phyloP scores from a whole-genome alignment of 1,140 invertebrate genomes.

The Drosophila sp. region DNA sequence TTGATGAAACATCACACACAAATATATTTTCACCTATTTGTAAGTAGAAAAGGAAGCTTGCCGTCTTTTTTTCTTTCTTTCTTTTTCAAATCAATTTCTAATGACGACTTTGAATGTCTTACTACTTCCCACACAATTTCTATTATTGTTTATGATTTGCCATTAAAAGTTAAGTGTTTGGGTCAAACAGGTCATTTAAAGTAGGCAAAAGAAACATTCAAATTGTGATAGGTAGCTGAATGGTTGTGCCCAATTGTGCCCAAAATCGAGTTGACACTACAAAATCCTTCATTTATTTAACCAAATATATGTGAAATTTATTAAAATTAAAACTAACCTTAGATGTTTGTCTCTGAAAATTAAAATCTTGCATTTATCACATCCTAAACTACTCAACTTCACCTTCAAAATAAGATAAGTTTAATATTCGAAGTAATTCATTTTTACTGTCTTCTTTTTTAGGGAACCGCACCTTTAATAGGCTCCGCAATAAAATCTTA shows the following conservation, averaged over 20 bases:
- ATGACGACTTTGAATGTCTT: slow-evolving; percentile 32
- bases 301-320: neutral
- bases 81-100: slow-evolving; percentile 43
- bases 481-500: neutral
- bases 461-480: slow-evolving; percentile 16
- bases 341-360: neutral
- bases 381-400: slow-evolving; percentile 29
- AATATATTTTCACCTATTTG: slow-evolving; percentile 71
- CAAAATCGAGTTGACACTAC: neutral
- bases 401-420: slow-evolving; percentile 47
- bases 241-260: neutral
- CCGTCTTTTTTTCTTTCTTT: neutral
- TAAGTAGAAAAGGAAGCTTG: slow-evolving; percentile 3
- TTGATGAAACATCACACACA: slow-evolving; percentile 44
- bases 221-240: neutral
- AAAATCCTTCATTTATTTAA: too few relatives aligned
- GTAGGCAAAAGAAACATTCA: neutral
- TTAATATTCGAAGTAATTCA: slow-evolving; percentile 36
- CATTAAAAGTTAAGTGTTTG: slow-evolving; percentile 26
- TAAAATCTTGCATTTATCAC: slow-evolving; percentile 19
- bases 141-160: slow-evolving; percentile 17
- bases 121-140: slow-evolving; percentile 48
- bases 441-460: slow-evolving; percentile 31
- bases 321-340: neutral
- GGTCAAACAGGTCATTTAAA: slow-evolving; percentile 27